A percentile compares a stretch with the other conserved stretches of the same genome.
These are phyloP conservation scores for Proctacanthus coquilletti DNA, from an alignment of 1,140 invertebrate genomes.

Conservation along the genomic window DNA sequence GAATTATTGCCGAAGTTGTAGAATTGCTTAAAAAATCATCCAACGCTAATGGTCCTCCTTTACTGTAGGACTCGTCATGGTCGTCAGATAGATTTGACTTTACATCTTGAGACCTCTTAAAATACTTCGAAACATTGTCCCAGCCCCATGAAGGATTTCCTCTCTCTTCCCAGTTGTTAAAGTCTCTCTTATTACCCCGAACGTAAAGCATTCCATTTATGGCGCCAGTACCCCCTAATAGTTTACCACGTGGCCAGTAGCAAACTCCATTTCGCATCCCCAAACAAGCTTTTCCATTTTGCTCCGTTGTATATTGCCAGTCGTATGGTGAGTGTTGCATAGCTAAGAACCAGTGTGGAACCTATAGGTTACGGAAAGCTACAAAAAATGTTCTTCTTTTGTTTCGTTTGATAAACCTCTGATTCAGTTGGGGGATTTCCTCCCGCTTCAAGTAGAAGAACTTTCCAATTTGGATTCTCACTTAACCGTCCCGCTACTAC, in stretches of 20 bases:
- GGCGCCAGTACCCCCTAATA: constrained; percentile 53
- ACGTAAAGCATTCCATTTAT: constrained; percentile 52
- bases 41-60: too few relatives aligned
- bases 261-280: constrained; percentile 33
- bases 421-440: constrained; percentile 50
- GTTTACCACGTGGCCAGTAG: constrained; percentile 46
- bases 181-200: constrained; percentile 3
- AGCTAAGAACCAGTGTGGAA: constrained; percentile 63
- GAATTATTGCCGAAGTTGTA: neutral
- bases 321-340: constrained; percentile 65
- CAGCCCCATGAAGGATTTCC: constrained; percentile 22
- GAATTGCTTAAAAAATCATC: neutral
- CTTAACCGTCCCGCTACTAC: constrained; percentile 67
- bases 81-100: constrained; percentile 32
- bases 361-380: constrained; percentile 31
- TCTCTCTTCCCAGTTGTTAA: constrained; percentile 45
- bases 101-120: constrained; percentile 2
- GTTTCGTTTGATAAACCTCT: constrained; percentile 43
- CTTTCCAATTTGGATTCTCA: constrained; percentile 54
- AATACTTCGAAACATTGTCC: constrained; percentile 1
- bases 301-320: constrained; percentile 78
- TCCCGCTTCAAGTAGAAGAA: constrained; percentile 72
- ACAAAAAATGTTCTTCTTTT: neutral
- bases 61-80: neutral
- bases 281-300: constrained; percentile 59